Percentiles rank a stretch among this genome's conserved stretches.
Conservation (phyloP, 2,113 vertebrate species). For the Bubo bubo region DNA sequence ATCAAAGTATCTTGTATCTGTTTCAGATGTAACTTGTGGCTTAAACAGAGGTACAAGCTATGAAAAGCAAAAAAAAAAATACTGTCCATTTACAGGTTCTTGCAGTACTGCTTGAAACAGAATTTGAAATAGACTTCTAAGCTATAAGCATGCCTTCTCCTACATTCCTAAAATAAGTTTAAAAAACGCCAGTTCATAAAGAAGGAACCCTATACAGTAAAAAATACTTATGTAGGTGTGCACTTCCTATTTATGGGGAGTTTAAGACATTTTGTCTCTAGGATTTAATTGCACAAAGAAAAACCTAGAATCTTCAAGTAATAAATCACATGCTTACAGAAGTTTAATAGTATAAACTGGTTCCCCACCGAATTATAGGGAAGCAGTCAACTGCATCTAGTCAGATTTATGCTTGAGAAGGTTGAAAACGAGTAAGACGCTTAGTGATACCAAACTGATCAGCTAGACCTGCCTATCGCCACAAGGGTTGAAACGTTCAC, state of each 20-base stretch:
- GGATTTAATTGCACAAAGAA: neutral
- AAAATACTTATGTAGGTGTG: neutral
- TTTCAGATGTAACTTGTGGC: slow-evolving; percentile 94
- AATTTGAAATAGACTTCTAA: neutral
- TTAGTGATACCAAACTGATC: neutral
- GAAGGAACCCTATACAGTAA: neutral
- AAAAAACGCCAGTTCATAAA: neutral
- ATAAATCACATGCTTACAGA: neutral
- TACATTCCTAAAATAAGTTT: neutral
- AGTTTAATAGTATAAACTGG: neutral
- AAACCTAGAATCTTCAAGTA: neutral
- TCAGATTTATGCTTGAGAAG: neutral
- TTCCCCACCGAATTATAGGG: neutral
- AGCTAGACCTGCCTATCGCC: neutral
- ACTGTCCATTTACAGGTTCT: neutral
- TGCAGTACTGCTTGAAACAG: neutral
- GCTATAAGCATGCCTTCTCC: neutral
- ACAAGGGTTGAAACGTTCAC: rapidly evolving
- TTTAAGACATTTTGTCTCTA: neutral
- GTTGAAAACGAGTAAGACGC: neutral
- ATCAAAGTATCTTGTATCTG: slow-evolving; percentile 92
- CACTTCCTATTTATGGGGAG: neutral
- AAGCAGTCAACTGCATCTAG: neutral
- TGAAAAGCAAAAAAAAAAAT: neutral
- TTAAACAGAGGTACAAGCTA: slow-evolving; percentile 93